Conservation (phyloP, 2,797 vertebrate genomes). For the Tinamus major region DNA sequence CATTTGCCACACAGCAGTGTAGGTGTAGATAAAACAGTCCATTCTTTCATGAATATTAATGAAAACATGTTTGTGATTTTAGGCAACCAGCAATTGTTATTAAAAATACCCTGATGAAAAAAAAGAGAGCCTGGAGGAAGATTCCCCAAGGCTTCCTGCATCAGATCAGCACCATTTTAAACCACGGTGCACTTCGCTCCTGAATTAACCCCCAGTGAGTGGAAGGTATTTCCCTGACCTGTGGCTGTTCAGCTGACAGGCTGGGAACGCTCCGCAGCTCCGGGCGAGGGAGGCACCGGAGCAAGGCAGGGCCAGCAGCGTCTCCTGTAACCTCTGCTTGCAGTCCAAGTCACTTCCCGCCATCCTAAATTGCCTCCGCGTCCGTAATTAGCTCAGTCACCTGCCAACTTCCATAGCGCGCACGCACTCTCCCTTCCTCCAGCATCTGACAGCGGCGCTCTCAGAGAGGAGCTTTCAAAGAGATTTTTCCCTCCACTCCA, state of each 20-base stretch:
- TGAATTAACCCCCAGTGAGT: rapidly evolving
- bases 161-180: not conserved
- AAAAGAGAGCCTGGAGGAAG: not conserved
- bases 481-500: not conserved
- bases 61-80: constrained; percentile 63
- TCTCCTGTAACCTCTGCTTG: constrained; percentile 22
- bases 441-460: constrained; percentile 9
- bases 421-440: not conserved
- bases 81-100: constrained; percentile 52
- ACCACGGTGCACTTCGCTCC: not conserved
- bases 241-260: not conserved
- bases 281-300: not conserved
- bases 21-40: constrained; percentile 60
- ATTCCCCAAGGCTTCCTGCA: not conserved
- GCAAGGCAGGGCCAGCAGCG: rapidly evolving
- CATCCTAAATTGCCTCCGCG: not conserved
- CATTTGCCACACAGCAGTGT: constrained; percentile 28
- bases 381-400: constrained; percentile 23
- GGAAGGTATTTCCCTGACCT: not conserved
- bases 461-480: not conserved
- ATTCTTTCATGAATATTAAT: constrained; percentile 72
- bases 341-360: constrained; percentile 10
- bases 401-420: constrained; percentile 40
- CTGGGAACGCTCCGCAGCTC: not conserved
- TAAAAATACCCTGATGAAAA: constrained; percentile 34